A percentile compares a stretch with the other conserved stretches of the same genome.
Conservation (phyloP, 2,113 vertebrate species). For the Eudyptes chrysolophus region DNA sequence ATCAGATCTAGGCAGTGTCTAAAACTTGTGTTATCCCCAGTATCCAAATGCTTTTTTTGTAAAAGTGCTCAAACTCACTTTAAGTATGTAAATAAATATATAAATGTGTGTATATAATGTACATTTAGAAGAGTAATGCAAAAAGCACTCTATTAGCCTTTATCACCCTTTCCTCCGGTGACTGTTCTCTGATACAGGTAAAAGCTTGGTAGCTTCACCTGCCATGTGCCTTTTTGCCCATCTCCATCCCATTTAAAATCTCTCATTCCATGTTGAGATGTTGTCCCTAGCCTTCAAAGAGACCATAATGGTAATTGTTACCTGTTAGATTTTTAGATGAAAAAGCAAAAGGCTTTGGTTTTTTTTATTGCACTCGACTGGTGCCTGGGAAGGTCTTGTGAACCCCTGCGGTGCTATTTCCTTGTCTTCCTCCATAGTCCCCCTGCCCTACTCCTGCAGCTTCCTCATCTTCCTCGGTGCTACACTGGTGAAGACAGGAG, state of each 20-base stretch:
- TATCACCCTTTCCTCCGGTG: not conserved
- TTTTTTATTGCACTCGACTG: not conserved
- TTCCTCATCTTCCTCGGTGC: not conserved
- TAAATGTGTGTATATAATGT: not conserved
- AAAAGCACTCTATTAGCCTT: not conserved
- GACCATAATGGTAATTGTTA: not conserved
- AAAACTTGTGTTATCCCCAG: not conserved
- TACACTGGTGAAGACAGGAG: rapidly evolving
- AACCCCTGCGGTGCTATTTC: not conserved
- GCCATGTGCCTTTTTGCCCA: rapidly evolving
- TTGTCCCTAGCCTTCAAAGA: not conserved
- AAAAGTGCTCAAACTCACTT: not conserved
- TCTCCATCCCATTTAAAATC: not conserved
- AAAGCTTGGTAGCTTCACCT: not conserved
- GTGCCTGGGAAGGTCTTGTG: not conserved
- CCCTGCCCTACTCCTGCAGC: not conserved
- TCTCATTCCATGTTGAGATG: not conserved
- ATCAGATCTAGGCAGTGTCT: not conserved
- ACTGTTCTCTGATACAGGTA: not conserved
- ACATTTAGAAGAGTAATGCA: not conserved
- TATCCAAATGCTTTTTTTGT: not conserved
- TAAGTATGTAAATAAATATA: not conserved
- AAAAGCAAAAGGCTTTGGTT: not conserved
- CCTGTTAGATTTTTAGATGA: not conserved
- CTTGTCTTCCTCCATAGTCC: not conserved